Percentiles rank a stretch among this genome's conserved stretches.
Evolutionary conservation across 23 tunicate species (phyloP).

Genomic region (Halocynthia aurantium): DNA sequence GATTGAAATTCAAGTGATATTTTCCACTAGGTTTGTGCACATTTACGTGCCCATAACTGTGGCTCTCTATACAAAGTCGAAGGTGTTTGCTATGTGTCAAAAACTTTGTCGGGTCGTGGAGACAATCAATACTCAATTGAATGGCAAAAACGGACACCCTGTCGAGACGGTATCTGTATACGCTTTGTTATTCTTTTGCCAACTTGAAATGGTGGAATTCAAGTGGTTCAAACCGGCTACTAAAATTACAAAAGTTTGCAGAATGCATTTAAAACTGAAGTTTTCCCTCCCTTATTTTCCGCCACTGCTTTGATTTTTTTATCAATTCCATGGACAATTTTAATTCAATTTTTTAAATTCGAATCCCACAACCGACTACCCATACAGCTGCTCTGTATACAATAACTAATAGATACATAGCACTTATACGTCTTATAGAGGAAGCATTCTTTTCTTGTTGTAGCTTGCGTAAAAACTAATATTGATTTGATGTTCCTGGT

Average conservation of each 20-base stretch:
- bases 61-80: constrained; percentile 51
- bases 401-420: background rate
- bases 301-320: too few species aligned
- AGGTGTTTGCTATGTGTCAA: constrained; percentile 74
- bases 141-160: constrained; percentile 65
- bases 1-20: background rate
- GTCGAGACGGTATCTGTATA: constrained; percentile 27
- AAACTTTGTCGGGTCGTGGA: constrained; percentile 38
- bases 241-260: too few species aligned
- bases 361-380: too few species aligned
- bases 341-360: too few species aligned
- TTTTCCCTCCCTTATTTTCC: too few species aligned
- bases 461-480: constrained; percentile 55
- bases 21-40: constrained; percentile 55
- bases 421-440: background rate
- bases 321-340: too few species aligned
- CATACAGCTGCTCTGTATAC: background rate
- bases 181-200: too few species aligned
- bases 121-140: constrained; percentile 23
- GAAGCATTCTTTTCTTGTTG: constrained; percentile 1
- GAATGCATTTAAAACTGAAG: too few species aligned
- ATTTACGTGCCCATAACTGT: constrained; percentile 51
- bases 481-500: constrained; percentile 84
- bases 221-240: too few species aligned
- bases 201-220: too few species aligned